Evolutionary conservation across 2,888 invertebrate genomes (phyloP).

Genomic region (Lithophane leautieri): DNA sequence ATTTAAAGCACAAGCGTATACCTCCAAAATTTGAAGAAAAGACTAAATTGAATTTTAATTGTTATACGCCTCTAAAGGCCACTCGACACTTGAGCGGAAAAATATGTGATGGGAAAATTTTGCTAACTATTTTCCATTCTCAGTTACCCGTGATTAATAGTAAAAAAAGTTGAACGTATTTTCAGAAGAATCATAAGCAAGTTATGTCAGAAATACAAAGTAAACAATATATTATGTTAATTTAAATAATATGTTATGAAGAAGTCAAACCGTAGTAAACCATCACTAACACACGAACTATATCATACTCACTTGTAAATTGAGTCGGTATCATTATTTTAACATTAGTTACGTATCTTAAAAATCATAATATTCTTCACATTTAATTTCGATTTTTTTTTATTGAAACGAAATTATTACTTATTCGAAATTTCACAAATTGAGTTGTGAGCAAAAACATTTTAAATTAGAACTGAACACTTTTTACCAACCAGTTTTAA

Average conservation of each 20-base stretch:
- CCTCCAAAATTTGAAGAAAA: no score
- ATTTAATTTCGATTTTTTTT: not conserved
- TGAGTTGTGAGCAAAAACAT: not conserved
- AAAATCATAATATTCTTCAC: constrained; percentile 1
- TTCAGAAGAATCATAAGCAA: no score
- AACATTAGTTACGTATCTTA: constrained; percentile 2
- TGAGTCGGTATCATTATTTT: constrained; percentile 1
- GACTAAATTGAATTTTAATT: rapidly evolving
- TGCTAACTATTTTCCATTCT: no score
- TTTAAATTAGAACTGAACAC: constrained; percentile 7
- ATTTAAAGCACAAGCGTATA: no score
- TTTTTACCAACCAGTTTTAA: not conserved
- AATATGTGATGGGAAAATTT: no score
- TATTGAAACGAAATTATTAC: not conserved
- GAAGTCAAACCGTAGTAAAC: not conserved
- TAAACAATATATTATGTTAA: not conserved
- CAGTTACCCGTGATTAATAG: rapidly evolving
- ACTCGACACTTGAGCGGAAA: no score
- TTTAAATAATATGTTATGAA: not conserved
- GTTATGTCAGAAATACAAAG: not conserved
- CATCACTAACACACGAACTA: constrained; percentile 13
- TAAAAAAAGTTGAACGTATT: not conserved
- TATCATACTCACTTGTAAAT: constrained; percentile 4
- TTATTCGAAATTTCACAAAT: constrained; percentile 6
- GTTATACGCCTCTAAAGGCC: no score